Conservation (phyloP, 2,113 vertebrate species). For the Rissa tridactyla region DNA sequence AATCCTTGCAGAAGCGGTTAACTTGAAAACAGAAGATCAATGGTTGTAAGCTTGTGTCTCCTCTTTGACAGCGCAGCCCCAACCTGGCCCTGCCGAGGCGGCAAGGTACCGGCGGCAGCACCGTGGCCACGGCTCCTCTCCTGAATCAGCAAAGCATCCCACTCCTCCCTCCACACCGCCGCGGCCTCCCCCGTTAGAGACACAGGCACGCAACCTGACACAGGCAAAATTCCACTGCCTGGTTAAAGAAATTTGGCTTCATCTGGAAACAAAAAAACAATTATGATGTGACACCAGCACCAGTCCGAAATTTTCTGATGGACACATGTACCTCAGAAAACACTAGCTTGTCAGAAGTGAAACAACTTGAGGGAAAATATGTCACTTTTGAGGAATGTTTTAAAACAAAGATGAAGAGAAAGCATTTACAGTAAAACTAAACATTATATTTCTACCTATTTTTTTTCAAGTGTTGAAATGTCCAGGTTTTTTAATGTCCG, state of each 20-base stretch:
- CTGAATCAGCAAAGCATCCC: not conserved
- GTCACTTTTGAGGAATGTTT: not conserved
- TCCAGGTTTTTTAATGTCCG: not conserved
- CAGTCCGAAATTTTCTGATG: not conserved
- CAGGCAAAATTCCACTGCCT: not conserved
- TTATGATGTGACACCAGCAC: not conserved
- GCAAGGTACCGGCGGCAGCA: not conserved
- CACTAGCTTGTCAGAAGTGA: not conserved
- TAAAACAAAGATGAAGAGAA: not conserved
- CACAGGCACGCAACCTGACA: too few species aligned
- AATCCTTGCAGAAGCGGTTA: not conserved
- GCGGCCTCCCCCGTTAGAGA: not conserved
- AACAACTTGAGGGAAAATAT: not conserved
- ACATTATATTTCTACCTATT: not conserved
- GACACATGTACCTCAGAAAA: not conserved
- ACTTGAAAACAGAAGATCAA: not conserved
- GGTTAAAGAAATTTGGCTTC: not conserved
- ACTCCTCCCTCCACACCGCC: not conserved
- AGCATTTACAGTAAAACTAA: not conserved
- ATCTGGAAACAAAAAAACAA: not conserved
- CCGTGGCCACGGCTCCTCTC: not conserved
- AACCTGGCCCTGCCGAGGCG: fast-evolving
- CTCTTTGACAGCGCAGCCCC: not conserved
- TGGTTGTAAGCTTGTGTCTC: not conserved
- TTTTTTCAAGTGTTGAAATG: not conserved